These are phyloP conservation scores for Drosophila insularis DNA, from an alignment of 1,140 invertebrate genomes.

Conservation along the genomic window DNA sequence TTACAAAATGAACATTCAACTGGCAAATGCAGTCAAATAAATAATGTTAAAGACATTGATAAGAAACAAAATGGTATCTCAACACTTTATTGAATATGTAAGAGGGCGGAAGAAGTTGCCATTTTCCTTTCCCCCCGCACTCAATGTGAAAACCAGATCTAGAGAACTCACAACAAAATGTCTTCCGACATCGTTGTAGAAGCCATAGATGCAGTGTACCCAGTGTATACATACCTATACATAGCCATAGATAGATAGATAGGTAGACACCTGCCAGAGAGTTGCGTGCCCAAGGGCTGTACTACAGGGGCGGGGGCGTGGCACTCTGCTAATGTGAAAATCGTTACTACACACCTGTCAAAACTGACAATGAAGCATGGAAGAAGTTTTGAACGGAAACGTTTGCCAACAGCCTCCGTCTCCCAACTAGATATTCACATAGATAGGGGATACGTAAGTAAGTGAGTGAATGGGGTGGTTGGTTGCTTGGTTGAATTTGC, in stretches of 20 bases:
- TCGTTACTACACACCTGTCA: conserved; percentile 56
- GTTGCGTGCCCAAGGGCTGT: conserved; percentile 4
- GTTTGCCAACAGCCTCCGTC: conserved; percentile 11
- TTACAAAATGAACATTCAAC: no score
- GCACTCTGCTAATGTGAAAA: conserved; percentile 68
- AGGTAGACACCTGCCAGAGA: conserved; percentile 62
- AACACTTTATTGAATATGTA: conserved; percentile 11
- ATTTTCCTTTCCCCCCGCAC: conserved; percentile 8
- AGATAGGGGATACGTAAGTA: no score
- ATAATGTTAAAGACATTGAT: background rate
- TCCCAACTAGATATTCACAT: no score
- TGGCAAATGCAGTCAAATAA: background rate
- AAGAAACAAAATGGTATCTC: conserved; percentile 2
- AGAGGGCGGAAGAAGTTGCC: conserved; percentile 58
- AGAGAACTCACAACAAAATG: conserved; percentile 58
- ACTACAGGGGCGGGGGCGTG: background rate
- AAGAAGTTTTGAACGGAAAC: conserved; percentile 54
- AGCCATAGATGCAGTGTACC: conserved; percentile 2
- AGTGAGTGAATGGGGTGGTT: background rate
- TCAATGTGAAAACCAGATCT: background rate
- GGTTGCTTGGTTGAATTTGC: background rate
- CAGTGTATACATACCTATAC: background rate
- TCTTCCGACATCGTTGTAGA: conserved; percentile 47
- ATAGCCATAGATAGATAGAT: conserved; percentile 60
- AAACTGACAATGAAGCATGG: conserved; percentile 11